A percentile compares a stretch with the other conserved stretches of the same genome.
phyloP scores from a whole-genome alignment of 2,113 vertebrate genomes.

The Mirza zaza region DNA sequence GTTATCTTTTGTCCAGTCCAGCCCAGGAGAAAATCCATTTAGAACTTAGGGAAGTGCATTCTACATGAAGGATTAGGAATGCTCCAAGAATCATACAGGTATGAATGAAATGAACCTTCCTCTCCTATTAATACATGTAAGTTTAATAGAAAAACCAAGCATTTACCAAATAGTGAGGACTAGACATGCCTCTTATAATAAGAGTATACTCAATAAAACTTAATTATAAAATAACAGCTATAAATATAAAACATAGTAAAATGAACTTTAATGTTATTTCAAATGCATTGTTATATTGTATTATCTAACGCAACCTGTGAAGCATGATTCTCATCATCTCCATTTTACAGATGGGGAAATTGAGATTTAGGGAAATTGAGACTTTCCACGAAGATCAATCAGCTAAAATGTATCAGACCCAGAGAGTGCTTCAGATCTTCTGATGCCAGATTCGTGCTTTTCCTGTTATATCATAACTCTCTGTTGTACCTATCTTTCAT shows the following conservation, averaged over 20 bases:
- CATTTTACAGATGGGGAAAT: background rate
- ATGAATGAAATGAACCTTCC: background rate
- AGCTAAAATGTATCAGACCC: background rate
- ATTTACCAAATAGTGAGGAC: background rate
- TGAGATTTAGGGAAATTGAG: background rate
- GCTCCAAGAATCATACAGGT: background rate
- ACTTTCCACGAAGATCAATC: background rate
- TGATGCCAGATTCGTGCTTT: background rate
- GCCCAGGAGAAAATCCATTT: background rate
- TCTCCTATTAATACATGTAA: background rate
- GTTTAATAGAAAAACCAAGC: background rate
- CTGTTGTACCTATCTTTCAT: background rate
- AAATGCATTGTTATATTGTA: background rate
- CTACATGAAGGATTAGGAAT: background rate
- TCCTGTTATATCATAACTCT: background rate
- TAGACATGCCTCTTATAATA: background rate
- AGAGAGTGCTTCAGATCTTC: background rate
- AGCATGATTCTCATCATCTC: background rate
- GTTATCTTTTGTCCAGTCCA: background rate
- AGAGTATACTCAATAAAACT: background rate
- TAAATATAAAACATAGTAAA: background rate
- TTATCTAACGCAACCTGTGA: background rate
- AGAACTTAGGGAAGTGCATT: background rate
- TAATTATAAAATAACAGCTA: background rate
- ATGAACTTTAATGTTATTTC: background rate